Conservation (phyloP, 2,888 invertebrate genomes). For the Theretra japonica region DNA sequence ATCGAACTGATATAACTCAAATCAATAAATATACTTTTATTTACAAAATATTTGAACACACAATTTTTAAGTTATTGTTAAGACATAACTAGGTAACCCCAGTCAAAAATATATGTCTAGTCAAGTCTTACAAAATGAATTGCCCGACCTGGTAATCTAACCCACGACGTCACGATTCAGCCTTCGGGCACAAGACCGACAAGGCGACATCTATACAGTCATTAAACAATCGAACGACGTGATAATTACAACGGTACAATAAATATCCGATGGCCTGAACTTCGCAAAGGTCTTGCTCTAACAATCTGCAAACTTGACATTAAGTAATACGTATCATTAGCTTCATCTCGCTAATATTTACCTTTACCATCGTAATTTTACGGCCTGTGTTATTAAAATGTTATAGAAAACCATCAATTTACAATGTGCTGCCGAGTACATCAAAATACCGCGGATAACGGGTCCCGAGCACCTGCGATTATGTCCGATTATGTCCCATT, state of each 20-base stretch:
- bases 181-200: not conserved
- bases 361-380: slow-evolving; percentile 24
- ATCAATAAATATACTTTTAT: too few relatives aligned
- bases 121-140: not conserved
- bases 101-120: too few relatives aligned
- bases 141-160: not conserved
- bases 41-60: too few relatives aligned
- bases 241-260: not conserved
- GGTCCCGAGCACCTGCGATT: slow-evolving; percentile 56
- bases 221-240: not conserved
- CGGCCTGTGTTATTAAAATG: slow-evolving; percentile 42
- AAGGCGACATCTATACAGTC: not conserved
- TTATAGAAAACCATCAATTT: slow-evolving; percentile 62
- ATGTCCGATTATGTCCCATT: slow-evolving; percentile 46
- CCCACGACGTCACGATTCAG: not conserved
- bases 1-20: too few relatives aligned
- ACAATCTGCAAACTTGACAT: slow-evolving; percentile 22
- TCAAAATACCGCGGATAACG: slow-evolving; percentile 34
- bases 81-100: too few relatives aligned
- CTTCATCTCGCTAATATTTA: slow-evolving; percentile 22
- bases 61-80: too few relatives aligned
- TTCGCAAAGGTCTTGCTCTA: slow-evolving; percentile 13
- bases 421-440: slow-evolving; percentile 54
- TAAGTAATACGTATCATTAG: slow-evolving; percentile 14
- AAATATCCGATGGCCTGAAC: not conserved